phyloP scores from a whole-genome alignment of 2,113 vertebrate species.

The Spea multiplicata region DNA sequence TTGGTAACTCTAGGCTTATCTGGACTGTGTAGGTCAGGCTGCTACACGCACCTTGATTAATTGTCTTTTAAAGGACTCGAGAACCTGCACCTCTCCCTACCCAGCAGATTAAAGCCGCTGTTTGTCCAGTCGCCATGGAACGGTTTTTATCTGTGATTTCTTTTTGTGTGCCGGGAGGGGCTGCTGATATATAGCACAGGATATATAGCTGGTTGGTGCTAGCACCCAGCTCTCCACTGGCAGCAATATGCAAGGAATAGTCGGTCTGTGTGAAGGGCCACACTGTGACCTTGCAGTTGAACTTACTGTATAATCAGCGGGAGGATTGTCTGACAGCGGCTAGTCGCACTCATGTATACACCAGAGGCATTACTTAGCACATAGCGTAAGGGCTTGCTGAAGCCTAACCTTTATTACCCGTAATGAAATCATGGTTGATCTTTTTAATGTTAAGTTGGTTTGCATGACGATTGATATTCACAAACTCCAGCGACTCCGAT shows the following conservation, averaged over 20 bases:
- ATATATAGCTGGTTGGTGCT: constrained; percentile 30
- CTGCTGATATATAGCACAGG: constrained; percentile 37
- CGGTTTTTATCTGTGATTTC: constrained; percentile 27
- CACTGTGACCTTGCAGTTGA: neutral
- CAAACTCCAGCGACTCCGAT: neutral
- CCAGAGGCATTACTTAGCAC: no score
- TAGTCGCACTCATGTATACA: no score
- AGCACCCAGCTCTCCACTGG: constrained; percentile 15
- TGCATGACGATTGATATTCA: no score
- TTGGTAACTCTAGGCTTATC: constrained; percentile 20
- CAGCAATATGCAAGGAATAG: neutral
- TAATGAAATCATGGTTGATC: no score
- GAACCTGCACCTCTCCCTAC: constrained; percentile 32
- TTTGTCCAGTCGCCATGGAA: constrained; percentile 43
- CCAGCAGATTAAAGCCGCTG: constrained; percentile 29
- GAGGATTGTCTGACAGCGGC: neutral
- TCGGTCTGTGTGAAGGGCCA: neutral
- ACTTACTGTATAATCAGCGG: neutral
- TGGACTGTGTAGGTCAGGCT: constrained; percentile 23
- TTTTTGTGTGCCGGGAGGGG: constrained; percentile 9
- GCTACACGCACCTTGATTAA: constrained; percentile 29
- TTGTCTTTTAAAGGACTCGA: constrained; percentile 32
- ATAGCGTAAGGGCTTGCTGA: no score
- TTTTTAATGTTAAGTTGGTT: no score
- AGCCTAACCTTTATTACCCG: no score